Conservation (phyloP, 2,113 vertebrate genomes). For the Siphamia tubifer region DNA sequence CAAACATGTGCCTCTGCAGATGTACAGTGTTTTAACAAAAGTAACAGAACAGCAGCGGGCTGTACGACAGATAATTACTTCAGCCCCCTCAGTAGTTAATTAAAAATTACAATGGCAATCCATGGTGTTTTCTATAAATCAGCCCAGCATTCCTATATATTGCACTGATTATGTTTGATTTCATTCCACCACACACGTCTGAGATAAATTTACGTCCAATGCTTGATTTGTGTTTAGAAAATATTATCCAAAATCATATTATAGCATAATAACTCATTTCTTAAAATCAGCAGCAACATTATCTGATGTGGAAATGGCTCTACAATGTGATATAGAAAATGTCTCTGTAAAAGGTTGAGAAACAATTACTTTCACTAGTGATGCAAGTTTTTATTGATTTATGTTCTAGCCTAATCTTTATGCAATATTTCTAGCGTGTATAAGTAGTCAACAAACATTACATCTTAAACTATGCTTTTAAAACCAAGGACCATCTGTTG, state of each 20-base stretch:
- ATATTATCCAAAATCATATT: no score
- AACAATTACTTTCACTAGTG: no score
- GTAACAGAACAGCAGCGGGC: not conserved
- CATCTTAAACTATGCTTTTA: not conserved
- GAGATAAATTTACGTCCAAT: no score
- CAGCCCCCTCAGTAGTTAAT: not conserved
- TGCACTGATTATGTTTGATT: no score
- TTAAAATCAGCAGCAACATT: no score
- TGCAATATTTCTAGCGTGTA: not conserved
- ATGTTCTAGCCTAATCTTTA: accelerated
- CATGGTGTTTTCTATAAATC: not conserved
- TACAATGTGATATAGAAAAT: no score
- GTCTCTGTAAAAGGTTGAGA: no score
- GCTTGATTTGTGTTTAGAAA: no score
- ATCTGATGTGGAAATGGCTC: no score
- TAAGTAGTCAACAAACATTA: not conserved
- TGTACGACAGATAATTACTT: not conserved
- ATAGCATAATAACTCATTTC: no score
- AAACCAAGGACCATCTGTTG: not conserved
- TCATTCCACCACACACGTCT: no score
- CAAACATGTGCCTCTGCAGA: not conserved
- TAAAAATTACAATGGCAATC: not conserved
- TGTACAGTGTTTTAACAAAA: not conserved
- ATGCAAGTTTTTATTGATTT: no score
- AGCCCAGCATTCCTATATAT: not conserved